phyloP scores from a whole-genome alignment of 2,888 invertebrate genomes.

The Crocallis elinguaria region DNA sequence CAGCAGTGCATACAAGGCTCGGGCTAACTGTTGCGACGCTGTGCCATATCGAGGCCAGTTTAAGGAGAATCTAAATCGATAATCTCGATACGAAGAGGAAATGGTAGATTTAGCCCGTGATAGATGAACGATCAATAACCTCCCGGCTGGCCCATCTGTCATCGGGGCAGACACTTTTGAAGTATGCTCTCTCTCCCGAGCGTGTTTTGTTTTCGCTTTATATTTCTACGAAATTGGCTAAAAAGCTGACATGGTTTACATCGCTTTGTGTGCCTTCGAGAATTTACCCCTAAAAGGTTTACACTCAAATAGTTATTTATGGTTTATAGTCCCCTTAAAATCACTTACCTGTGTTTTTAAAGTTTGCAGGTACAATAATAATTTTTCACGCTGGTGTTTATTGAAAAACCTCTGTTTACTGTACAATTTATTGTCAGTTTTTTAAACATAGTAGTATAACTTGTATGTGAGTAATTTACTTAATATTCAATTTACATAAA shows the following conservation, averaged over 20 bases:
- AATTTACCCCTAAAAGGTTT: too few relatives aligned
- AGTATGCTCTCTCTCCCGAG: not conserved
- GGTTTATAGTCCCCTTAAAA: too few relatives aligned
- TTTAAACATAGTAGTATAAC: not conserved
- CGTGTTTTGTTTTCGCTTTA: not conserved
- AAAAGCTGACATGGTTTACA: not conserved
- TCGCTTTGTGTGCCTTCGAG: too few relatives aligned
- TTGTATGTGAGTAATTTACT: not conserved
- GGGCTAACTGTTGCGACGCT: conserved; percentile 44
- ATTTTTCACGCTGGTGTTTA: too few relatives aligned
- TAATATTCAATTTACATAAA: not conserved
- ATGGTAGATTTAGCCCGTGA: conserved; percentile 36
- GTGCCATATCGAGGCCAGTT: conserved; percentile 49
- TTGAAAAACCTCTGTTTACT: not conserved
- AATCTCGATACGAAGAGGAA: conserved; percentile 16
- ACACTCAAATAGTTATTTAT: too few relatives aligned
- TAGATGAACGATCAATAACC: conserved; percentile 40
- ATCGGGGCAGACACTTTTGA: conserved; percentile 11
- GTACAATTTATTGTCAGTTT: too few relatives aligned
- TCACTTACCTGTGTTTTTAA: too few relatives aligned
- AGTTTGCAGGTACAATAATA: too few relatives aligned
- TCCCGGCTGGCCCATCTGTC: conserved; percentile 37
- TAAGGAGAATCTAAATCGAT: conserved; percentile 51
- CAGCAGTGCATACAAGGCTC: conserved; percentile 36
- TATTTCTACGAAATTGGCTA: not conserved